phyloP scores from a whole-genome alignment of 2,797 vertebrate genomes.

The Neosalanx taihuensis region DNA sequence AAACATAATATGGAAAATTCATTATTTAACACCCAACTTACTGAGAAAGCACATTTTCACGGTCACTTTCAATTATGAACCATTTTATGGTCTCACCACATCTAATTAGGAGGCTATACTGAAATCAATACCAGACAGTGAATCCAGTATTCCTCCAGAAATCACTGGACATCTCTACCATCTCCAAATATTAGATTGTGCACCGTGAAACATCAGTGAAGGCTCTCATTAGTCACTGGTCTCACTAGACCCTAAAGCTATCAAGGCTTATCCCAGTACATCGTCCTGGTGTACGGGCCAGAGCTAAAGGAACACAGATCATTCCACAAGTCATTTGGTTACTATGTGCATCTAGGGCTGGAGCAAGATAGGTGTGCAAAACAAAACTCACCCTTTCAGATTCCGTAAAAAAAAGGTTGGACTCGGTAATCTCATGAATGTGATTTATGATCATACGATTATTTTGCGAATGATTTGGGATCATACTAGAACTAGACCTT shows the following conservation, averaged over 20 bases:
- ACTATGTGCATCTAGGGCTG: constrained; percentile 8
- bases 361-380: constrained; percentile 63
- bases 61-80: not conserved
- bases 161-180: constrained; percentile 1
- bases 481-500: constrained; percentile 25
- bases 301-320: constrained; percentile 9
- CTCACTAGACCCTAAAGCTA: not conserved
- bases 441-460: constrained; percentile 13
- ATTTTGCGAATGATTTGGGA: constrained; percentile 33
- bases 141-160: not conserved
- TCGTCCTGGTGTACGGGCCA: not conserved
- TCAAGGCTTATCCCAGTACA: not conserved
- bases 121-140: too few species aligned
- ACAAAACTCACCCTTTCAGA: constrained; percentile 48
- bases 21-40: not conserved
- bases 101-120: too few species aligned
- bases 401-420: constrained; percentile 7
- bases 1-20: not conserved
- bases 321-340: constrained; percentile 1
- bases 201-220: not conserved
- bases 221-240: constrained; percentile 1
- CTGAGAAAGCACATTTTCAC: not conserved
- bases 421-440: constrained; percentile 1
- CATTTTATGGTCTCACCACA: too few species aligned
- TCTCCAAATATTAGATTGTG: not conserved